Conservation (phyloP, 1,140 invertebrate genomes). For the Hylyphantes graminicola region DNA sequence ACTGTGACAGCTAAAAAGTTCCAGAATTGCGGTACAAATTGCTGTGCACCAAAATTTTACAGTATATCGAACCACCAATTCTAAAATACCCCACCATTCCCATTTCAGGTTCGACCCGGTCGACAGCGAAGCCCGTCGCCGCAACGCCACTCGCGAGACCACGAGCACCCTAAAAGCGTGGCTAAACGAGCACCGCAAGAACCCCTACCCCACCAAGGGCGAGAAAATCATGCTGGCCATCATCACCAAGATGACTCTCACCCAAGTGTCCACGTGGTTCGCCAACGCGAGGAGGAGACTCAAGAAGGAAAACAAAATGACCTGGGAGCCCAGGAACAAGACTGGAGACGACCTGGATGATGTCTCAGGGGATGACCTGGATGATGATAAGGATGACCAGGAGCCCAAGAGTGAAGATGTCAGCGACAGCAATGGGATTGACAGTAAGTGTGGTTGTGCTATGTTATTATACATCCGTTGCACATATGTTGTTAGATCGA, state of each 20-base stretch:
- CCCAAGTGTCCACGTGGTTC: constrained; percentile 77
- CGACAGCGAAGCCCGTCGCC: constrained; percentile 78
- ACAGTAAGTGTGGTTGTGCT: constrained; percentile 8
- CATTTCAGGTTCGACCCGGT: constrained; percentile 40
- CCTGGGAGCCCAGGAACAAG: constrained; percentile 74
- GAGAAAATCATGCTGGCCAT: constrained; percentile 75
- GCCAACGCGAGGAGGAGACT: constrained; percentile 75
- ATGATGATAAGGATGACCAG: constrained; percentile 20
- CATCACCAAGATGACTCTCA: constrained; percentile 74
- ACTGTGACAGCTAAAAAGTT: too few species aligned
- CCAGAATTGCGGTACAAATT: too few species aligned
- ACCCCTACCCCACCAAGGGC: constrained; percentile 75
- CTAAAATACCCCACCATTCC: neutral
- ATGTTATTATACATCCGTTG: too few species aligned
- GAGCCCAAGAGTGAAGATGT: constrained; percentile 20
- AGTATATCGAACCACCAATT: neutral
- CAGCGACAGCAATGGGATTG: constrained; percentile 27
- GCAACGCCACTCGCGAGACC: constrained; percentile 97
- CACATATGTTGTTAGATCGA: too few species aligned
- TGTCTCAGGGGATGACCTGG: constrained; percentile 60
- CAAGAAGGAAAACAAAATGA: constrained; percentile 81
- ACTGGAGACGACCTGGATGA: constrained; percentile 60
- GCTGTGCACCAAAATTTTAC: constrained; percentile 22
- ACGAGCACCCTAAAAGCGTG: constrained; percentile 95
- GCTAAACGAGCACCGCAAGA: constrained; percentile 91